Base-by-base conservation (phyloP, 2,797 vertebrate genomes). In the Sebastes paucispinis region DNA sequence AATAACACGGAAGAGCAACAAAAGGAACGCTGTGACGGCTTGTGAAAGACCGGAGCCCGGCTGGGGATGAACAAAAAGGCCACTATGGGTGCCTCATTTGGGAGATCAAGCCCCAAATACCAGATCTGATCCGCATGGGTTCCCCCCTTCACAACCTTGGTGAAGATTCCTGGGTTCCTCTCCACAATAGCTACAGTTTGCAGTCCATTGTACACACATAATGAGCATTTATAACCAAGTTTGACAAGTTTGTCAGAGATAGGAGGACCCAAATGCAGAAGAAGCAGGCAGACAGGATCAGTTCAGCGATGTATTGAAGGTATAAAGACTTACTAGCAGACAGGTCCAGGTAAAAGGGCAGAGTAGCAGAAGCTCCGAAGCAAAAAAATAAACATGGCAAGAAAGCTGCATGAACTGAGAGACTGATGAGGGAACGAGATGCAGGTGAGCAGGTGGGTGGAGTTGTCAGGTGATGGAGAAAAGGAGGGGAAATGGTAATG, bases 101-200 rank as follows among this genome's bases (percentile, higher is more conserved):
- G 72, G 66, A 59, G 70, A 81, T 54, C 47, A 75, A 83, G 91
- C 54, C 83, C 88, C 88, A 91, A 95, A 95, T 94, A 91, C 91
- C 93, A 69, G 82, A 95, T 95, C 91, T 94, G 85, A 88, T 95
- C 87, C 85, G 88, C 95, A 90, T 95, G 93, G 90, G 79, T 92
- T 94, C 88, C 86, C 88, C 88, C 79, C 87, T 80, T 89, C 68
- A 90, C 87, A 93, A 62, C 76, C 57, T 62, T 66, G 77, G 71
- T 79, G 58, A 80, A 81, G 81, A 83, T 77, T 71, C 76, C 77
- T 13, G 73, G 34, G 14, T 70, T 76, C 75, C 60, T 72, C 55
- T 81, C 43, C 74, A 57, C 57, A 72, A 31, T 62, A 39, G 43
- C 43, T 47, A 47, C 54, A 52, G 73, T 54, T 70, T 77, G 54